phyloP scores from a whole-genome alignment of 2,888 invertebrate genomes.

The Antheraea assamensis region DNA sequence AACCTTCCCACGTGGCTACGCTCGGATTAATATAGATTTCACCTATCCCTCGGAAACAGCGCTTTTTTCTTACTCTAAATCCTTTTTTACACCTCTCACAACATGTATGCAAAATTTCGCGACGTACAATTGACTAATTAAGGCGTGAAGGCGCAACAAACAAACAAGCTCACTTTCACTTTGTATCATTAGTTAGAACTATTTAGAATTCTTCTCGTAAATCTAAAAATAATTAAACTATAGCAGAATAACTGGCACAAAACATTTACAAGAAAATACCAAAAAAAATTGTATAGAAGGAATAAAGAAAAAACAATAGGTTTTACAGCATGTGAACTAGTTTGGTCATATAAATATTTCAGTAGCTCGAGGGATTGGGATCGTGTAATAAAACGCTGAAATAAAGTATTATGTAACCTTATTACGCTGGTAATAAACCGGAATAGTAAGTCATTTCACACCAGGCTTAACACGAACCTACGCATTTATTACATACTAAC shows the following conservation, averaged over 20 bases:
- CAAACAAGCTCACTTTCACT: no score
- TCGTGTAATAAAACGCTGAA: neutral
- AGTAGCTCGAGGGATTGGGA: neutral
- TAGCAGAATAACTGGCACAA: neutral
- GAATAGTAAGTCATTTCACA: constrained; percentile 19
- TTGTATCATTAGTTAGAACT: no score
- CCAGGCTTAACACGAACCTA: constrained; percentile 13
- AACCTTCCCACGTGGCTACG: no score
- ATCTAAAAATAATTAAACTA: neutral
- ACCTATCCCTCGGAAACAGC: no score
- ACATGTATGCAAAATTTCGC: no score
- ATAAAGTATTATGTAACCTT: constrained; percentile 4
- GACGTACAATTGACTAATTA: no score
- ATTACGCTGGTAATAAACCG: constrained; percentile 17
- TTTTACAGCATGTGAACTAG: neutral
- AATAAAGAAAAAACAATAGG: neutral
- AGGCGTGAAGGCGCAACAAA: no score
- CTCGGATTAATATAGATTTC: no score
- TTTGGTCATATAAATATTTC: neutral
- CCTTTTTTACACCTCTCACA: no score
- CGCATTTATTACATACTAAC: neutral
- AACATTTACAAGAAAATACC: neutral
- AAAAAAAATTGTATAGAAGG: neutral
- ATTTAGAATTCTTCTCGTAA: no score
- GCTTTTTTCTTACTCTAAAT: no score